Conservation (phyloP, 2,888 invertebrate species). For the Limenitis camilla region DNA sequence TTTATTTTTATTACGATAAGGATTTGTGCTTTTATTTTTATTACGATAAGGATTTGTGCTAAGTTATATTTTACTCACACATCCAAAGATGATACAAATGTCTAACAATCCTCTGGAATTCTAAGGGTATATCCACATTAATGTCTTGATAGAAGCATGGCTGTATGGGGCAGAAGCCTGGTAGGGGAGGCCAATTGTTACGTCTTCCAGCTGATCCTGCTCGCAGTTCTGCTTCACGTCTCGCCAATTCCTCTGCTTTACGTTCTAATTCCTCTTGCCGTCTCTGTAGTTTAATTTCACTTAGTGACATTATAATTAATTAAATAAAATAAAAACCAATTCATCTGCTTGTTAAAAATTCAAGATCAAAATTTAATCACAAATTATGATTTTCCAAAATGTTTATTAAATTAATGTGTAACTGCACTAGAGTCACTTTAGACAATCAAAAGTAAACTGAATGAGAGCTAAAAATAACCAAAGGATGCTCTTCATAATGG, state of each 20-base stretch:
- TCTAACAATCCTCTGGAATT: conserved; percentile 97
- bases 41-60: no score
- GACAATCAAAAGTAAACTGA: not conserved
- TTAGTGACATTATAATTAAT: conserved; percentile 3
- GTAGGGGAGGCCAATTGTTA: conserved; percentile 99
- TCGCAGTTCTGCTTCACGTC: conserved; percentile 90
- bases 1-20: no score
- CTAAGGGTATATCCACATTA: conserved; percentile 97
- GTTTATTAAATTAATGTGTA: no score
- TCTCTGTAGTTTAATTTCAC: conserved; percentile 71
- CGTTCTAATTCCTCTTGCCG: conserved; percentile 92
- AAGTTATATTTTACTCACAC: conserved; percentile 79
- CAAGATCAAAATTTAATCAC: no score
- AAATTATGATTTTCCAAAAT: no score
- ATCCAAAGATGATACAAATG: conserved; percentile 97
- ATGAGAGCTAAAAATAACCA: not conserved
- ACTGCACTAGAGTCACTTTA: no score
- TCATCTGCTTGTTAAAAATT: not conserved
- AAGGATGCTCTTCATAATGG: conserved; percentile 16
- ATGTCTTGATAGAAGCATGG: conserved; percentile 99
- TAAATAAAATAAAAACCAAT: not conserved
- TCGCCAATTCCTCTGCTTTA: conserved; percentile 90
- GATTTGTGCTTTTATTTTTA: no score
- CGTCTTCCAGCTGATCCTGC: conserved; percentile 79
- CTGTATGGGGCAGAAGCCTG: conserved; percentile 92